These are phyloP conservation scores for Plotosus lineatus DNA, from an alignment of 2,113 vertebrate genomes.

Conservation along the genomic window DNA sequence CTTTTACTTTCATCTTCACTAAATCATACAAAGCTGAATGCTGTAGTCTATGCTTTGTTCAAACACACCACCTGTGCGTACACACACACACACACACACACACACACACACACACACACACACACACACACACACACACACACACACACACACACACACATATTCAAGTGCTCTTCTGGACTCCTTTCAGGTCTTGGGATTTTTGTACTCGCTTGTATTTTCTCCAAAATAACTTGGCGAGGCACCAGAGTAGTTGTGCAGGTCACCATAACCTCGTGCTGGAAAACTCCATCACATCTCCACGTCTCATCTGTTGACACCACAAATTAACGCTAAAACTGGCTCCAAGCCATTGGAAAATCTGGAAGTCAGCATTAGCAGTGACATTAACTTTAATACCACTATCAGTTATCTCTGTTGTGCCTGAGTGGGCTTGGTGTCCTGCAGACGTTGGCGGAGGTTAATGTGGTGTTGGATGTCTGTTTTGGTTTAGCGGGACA, in stretches of 20 bases:
- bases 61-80: not conserved
- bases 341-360: not conserved
- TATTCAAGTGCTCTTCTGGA: constrained; percentile 13
- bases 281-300: constrained; percentile 61
- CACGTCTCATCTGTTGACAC: constrained; percentile 16
- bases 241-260: constrained; percentile 56
- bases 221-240: constrained; percentile 59
- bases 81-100: not conserved
- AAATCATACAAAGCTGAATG: not conserved
- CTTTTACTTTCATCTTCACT: not conserved
- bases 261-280: constrained; percentile 75
- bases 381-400: not conserved
- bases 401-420: not conserved
- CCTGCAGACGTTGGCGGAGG: not conserved
- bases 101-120: not conserved
- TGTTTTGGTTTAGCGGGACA: not conserved
- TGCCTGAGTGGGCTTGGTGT: not conserved
- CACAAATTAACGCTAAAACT: not conserved
- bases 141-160: not conserved
- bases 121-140: not conserved
- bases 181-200: constrained; percentile 24
- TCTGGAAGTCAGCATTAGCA: not conserved
- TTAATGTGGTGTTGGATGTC: not conserved
- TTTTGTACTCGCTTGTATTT: constrained; percentile 60
- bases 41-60: not conserved